Evolutionary conservation across 2,888 invertebrate species (phyloP).

Genomic region (Hedychridium roseum): DNA sequence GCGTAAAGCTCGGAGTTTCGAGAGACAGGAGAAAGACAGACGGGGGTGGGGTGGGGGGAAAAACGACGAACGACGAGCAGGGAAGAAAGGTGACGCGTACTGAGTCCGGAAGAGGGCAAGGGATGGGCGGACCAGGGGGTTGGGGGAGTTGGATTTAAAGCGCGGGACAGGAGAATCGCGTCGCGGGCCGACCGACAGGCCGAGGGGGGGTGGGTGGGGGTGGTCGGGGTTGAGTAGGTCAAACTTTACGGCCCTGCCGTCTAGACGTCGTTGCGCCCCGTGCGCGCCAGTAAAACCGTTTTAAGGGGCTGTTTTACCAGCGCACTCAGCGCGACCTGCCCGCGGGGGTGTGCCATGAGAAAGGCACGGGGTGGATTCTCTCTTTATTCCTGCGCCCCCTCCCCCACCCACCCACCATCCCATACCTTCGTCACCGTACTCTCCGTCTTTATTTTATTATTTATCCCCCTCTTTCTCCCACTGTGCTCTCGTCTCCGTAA

Average conservation of each 20-base stretch:
- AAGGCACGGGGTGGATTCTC: conserved; percentile 14
- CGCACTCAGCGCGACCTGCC: conserved; percentile 57
- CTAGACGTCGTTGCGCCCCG: conserved; percentile 63
- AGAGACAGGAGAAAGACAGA: conserved; percentile 13
- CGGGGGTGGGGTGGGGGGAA: conserved; percentile 14
- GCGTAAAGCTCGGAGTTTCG: too few species aligned
- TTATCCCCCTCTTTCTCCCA: conserved; percentile 19
- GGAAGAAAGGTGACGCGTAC: conserved; percentile 12
- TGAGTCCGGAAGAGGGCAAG: conserved; percentile 15
- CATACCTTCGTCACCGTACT: conserved; percentile 3
- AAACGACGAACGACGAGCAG: conserved; percentile 7
- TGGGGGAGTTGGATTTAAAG: conserved; percentile 10
- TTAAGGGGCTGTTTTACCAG: conserved; percentile 63
- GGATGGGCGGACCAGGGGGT: conserved; percentile 10
- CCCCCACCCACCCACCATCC: conserved; percentile 9
- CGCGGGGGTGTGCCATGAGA: conserved; percentile 28
- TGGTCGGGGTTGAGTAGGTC: conserved; percentile 61
- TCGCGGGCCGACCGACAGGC: conserved; percentile 1
- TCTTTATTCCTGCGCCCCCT: too few species aligned
- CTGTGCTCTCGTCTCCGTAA: conserved; percentile 13
- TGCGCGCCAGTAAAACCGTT: conserved; percentile 62
- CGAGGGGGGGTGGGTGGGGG: conserved; percentile 11
- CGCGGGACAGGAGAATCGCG: conserved; percentile 10
- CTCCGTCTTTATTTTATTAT: conserved; percentile 14
- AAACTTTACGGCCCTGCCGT: conserved; percentile 63